Conservation (phyloP, 2,797 vertebrate species). For the Chiloscyllium punctatum region DNA sequence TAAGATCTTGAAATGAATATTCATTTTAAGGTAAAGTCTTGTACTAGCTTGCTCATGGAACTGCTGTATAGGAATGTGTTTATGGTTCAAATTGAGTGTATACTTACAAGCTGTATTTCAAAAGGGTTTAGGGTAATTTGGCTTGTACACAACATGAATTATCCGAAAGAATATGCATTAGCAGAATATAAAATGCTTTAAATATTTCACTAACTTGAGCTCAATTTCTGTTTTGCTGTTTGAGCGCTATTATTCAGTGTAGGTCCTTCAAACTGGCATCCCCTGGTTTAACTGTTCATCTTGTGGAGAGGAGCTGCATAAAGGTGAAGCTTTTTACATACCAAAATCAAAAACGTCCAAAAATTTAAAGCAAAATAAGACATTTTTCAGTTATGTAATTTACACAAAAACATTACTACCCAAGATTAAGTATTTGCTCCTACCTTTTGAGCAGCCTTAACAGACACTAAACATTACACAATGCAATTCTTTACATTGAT, state of each 20-base stretch:
- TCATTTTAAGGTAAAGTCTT: not conserved
- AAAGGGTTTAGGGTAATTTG: not conserved
- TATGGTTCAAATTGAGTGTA: not conserved
- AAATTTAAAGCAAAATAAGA: constrained; percentile 92
- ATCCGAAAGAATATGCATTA: not conserved
- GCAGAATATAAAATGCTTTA: not conserved
- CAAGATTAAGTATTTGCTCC: constrained; percentile 73
- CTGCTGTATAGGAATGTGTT: not conserved
- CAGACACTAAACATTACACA: constrained; percentile 86
- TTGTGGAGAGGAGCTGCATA: constrained; percentile 64
- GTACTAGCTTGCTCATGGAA: not conserved
- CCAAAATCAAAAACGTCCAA: constrained; percentile 70
- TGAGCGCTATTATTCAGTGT: constrained; percentile 98
- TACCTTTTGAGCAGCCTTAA: constrained; percentile 82
- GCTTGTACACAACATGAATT: not conserved
- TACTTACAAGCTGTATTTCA: not conserved
- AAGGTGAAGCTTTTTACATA: constrained; percentile 72
- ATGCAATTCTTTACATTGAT: constrained; percentile 71
- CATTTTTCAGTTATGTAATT: constrained; percentile 87
- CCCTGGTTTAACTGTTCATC: constrained; percentile 69
- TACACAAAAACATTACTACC: constrained; percentile 91
- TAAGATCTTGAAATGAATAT: not conserved
- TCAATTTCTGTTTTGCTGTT: not conserved
- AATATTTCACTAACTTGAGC: not conserved
- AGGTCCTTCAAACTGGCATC: constrained; percentile 75